Base-by-base conservation (phyloP, 2,888 invertebrate species). In the Ophion obscuratus region DNA sequence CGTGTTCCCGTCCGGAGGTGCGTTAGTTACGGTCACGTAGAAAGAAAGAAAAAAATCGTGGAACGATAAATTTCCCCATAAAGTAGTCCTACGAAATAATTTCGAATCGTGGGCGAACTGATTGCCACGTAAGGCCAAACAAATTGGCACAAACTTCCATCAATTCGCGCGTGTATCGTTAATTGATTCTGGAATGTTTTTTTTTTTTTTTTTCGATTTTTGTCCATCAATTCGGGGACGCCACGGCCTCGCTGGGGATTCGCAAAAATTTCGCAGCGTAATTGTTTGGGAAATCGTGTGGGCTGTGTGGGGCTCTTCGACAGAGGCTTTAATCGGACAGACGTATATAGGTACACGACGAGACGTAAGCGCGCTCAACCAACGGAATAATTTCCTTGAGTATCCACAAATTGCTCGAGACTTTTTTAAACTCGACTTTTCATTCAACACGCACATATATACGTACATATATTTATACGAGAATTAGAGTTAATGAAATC, bases 371-470 rank as follows among this genome's bases (percentile, higher is more conserved):
- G 24, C 9, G 17, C 47, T 47, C 67, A 68, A 81, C 67, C 62
- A 79, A 66, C 57, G n/a, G 36, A 27, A 68, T 79, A 66, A 80
- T 80, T 79, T 61, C 14, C 79, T 83, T 67, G 68, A 81, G 81
- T 62, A 83, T 86, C 68, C 77, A 78, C 86, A 83, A 83, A 86
- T 83, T 78, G 62, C 77, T 71, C 82, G 70, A 47, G 70, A 71
- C 82, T 79, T 66, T 80, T 73, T 68, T 62, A 77, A 74, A 74
- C 68, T 20, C 40, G 44, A 44, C 71, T 76, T 67, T 62, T n/a
- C 10, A 10, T 62, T 20, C 17, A 31, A 27, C 14, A 66, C 70
- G 44, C 57, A 59, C 11, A 40, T 68, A 27, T 44, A 20, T 44
- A 17, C 14, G 47, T 14, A 10, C 47, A 14, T 47, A 10, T 47